These are phyloP conservation scores for Penelope pileata DNA, from an alignment of 2,113 vertebrate genomes.

Conservation along the genomic window DNA sequence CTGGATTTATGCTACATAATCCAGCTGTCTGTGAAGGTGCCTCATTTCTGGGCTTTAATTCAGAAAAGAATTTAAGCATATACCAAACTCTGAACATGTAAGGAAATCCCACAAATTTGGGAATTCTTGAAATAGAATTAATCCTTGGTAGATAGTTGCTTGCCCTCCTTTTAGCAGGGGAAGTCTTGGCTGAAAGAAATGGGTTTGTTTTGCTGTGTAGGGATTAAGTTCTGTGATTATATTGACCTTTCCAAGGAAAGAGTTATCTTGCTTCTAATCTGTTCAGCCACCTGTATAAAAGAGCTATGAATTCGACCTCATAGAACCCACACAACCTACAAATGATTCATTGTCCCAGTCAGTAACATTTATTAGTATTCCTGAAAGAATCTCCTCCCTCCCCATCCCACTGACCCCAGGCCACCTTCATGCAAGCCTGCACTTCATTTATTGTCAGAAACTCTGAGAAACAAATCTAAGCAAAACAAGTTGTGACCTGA, in stretches of 20 bases:
- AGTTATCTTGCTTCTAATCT: conserved; percentile 26
- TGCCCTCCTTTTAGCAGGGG: background rate
- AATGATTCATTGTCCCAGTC: conserved; percentile 52
- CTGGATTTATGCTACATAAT: background rate
- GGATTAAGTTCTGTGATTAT: background rate
- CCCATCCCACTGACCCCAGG: conserved; percentile 47
- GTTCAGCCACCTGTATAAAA: conserved; percentile 44
- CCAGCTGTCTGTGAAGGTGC: background rate
- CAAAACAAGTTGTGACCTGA: conserved; percentile 22
- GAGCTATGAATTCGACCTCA: background rate
- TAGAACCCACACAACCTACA: background rate
- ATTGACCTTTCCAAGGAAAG: background rate
- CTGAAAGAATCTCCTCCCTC: conserved; percentile 39
- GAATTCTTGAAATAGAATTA: background rate
- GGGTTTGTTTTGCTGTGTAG: background rate
- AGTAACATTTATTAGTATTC: conserved; percentile 39
- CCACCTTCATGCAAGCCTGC: conserved; percentile 56
- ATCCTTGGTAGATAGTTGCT: background rate
- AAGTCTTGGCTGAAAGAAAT: background rate
- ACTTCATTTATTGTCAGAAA: conserved; percentile 56
- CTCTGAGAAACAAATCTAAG: conserved; percentile 21
- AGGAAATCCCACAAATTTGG: background rate
- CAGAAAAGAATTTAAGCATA: background rate
- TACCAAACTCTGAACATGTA: background rate
- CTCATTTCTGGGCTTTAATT: background rate